Evolutionary conservation across 2,888 invertebrate species (phyloP), one percentile per base, ranked within the genome.

Genomic region (Apodemia zela): DNA sequence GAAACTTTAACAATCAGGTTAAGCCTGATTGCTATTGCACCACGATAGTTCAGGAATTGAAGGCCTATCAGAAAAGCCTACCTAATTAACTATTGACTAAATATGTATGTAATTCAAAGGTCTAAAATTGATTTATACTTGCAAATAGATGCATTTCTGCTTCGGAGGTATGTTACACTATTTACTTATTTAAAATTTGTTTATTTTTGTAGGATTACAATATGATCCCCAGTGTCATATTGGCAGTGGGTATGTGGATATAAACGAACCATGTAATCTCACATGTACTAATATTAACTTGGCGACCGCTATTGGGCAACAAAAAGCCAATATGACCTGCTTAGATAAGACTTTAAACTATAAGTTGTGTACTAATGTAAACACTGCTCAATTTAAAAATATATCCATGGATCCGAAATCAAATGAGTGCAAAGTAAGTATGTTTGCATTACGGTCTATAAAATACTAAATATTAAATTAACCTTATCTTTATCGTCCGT

Each of bases 281-380:
- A 76, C 77, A 33, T 89, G 89, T 65, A 69, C 73, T 7, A 73
- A 82, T 62, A 29, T 72, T 2, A 72, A 73, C 6, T 66, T 85
- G 2, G 65, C 77, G 0, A 42, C 68, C 0, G 69, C 78, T 1
- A 70, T 87, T 47, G 77, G 75, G 7, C 63, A 67, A 0, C 68
- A 73, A 6, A 72, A 71, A 65, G 72, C 79, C 0, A 80, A 79
- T 60, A 87, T 90, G 86, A 87, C 87, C 0, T 90, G 89, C 59
- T 13, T 78, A 2, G 73, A 87, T 10, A 54, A 62, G 17, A 63
- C 42, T 17, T 42, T 68, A 0, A 64, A 63, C 45, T 65, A 63
- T 33, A 65, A 63, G 10, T 17, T 67, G 0, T 68, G 69, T 60
- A 11, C 21, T 21, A 11, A 10, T 21, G 21, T 18, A 0, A 18